Percentiles rank a stretch among this genome's conserved stretches.
Evolutionary conservation across 2,113 vertebrate species (phyloP).

Genomic region (Phaethon lepturus): DNA sequence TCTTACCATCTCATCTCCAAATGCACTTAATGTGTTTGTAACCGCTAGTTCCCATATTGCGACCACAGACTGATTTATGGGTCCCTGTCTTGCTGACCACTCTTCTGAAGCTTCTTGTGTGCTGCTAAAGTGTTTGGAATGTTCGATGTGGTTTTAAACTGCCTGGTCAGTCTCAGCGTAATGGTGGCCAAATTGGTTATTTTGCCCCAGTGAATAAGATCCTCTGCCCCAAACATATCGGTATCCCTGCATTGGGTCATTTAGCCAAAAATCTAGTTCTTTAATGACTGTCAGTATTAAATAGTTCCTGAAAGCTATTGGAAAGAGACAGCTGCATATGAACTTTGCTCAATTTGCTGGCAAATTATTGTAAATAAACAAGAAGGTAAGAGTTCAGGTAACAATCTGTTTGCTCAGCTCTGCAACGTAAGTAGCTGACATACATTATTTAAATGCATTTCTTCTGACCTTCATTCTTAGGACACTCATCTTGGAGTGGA

Average conservation of each 20-base stretch:
- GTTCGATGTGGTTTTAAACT: background rate
- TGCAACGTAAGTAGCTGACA: background rate
- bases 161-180: rapidly evolving
- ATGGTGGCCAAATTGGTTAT: rapidly evolving
- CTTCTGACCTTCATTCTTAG: background rate
- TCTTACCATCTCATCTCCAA: background rate
- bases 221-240: rapidly evolving
- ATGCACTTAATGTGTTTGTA: background rate
- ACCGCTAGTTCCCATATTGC: background rate
- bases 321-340: background rate
- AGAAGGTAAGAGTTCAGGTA: background rate
- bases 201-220: background rate
- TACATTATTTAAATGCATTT: background rate
- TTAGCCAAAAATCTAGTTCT: background rate
- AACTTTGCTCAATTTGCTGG: background rate
- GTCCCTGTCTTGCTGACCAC: background rate
- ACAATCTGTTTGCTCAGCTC: background rate
- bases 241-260: background rate
- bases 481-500: background rate
- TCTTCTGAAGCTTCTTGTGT: background rate
- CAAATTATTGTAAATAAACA: background rate
- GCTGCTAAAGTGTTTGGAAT: background rate
- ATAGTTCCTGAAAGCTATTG: background rate
- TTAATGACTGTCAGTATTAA: background rate
- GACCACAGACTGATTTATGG: background rate